Percentiles rank a stretch among this genome's conserved stretches.
phyloP scores from a whole-genome alignment of 2,113 vertebrate species.

The Grammomys dolichurus region DNA sequence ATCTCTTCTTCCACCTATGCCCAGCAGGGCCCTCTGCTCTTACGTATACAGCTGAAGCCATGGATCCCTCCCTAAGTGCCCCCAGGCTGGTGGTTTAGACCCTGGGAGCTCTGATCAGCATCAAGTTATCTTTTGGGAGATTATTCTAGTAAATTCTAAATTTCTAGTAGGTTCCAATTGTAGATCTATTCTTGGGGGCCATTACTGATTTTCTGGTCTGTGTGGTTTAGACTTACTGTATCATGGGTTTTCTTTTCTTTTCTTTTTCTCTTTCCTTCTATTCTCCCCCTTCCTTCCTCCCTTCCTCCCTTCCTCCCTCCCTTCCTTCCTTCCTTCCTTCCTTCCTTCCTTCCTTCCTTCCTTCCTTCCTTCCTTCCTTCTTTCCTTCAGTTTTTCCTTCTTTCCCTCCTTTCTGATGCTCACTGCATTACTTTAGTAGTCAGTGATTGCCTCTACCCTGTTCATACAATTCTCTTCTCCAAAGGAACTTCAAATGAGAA shows the following conservation, averaged over 20 bases:
- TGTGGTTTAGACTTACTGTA: neutral
- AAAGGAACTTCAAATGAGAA: neutral
- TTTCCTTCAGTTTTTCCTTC: no score
- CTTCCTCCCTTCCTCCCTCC: accelerated
- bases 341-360: accelerated
- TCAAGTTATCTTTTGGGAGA: neutral
- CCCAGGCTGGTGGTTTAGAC: no score
- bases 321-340: no score
- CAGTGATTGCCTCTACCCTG: neutral
- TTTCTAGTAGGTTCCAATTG: neutral
- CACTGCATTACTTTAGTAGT: neutral
- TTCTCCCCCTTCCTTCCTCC: neutral
- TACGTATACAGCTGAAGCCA: no score
- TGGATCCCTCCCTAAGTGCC: no score
- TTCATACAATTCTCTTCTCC: neutral
- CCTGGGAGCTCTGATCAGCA: neutral
- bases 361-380: neutral
- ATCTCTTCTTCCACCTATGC: no score
- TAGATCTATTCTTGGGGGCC: neutral
- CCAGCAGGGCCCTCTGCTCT: no score
- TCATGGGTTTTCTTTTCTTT: neutral
- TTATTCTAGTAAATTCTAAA: neutral
- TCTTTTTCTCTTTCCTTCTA: neutral
- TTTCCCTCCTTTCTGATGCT: neutral
- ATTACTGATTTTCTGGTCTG: neutral